Percentiles rank a stretch among this genome's conserved stretches.
Conservation (phyloP, 2,888 invertebrate species). For the Cantharis rustica region DNA sequence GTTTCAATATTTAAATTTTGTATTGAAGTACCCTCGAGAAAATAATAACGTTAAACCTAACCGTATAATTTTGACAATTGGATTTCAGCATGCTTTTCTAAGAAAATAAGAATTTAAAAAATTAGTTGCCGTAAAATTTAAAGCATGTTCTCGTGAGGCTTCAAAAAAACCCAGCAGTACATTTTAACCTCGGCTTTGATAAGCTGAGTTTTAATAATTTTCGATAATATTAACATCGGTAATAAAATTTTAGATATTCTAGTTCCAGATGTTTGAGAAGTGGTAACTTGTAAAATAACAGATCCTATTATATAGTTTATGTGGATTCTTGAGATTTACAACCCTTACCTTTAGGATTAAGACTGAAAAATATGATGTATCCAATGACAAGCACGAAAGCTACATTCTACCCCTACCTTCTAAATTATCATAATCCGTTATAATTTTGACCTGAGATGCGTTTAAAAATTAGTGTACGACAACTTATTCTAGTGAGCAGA, state of each 20-base stretch:
- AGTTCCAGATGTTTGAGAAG: neutral
- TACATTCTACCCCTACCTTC: neutral
- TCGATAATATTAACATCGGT: no score
- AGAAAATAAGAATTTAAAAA: neutral
- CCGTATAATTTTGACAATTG: neutral
- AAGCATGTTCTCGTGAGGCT: no score
- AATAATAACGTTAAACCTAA: neutral
- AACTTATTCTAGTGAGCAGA: neutral
- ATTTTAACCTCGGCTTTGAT: no score
- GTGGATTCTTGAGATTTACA: neutral
- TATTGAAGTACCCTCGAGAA: no score
- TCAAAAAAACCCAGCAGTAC: no score
- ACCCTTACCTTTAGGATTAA: neutral
- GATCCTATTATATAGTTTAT: neutral
- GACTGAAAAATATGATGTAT: neutral
- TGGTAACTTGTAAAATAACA: neutral
- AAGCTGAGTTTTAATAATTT: no score
- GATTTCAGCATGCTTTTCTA: neutral
- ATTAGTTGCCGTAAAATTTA: no score
- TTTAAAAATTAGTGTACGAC: neutral
- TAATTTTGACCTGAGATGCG: neutral
- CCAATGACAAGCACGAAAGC: neutral
- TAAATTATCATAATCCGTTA: neutral
- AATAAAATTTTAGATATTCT: no score
- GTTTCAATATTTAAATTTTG: neutral